Evolutionary conservation across 2,888 invertebrate genomes (phyloP).

Genomic region (Drosophila putrida): DNA sequence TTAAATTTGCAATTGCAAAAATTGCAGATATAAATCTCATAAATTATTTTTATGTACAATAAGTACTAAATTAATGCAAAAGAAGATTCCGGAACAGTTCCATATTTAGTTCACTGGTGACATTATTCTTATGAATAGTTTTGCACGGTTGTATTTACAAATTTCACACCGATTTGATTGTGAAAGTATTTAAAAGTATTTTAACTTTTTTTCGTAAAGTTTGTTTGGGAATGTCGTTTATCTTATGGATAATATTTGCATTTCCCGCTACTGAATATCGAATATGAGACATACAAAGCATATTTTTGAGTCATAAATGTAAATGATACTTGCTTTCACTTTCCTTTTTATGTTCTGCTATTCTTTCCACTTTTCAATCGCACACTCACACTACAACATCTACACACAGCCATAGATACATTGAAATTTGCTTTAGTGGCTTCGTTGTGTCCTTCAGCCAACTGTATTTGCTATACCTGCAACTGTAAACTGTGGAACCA

Average conservation of each 20-base stretch:
- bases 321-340: background rate
- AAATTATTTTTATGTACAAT: too few relatives aligned
- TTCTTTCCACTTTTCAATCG: background rate
- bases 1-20: background rate
- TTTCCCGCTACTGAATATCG: background rate
- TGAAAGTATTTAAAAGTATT: background rate
- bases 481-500: constrained; percentile 1
- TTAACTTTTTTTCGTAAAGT: background rate
- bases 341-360: background rate
- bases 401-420: constrained; percentile 12
- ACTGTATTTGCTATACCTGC: constrained; percentile 15
- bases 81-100: background rate
- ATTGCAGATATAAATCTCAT: background rate
- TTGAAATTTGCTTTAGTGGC: constrained; percentile 37
- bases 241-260: background rate
- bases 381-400: background rate
- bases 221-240: background rate
- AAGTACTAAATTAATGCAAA: background rate
- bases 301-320: background rate
- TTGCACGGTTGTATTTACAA: background rate
- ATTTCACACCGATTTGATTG: background rate
- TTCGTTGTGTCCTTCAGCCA: constrained; percentile 22
- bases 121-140: background rate
- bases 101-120: background rate
- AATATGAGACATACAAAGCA: background rate